Conservation (phyloP, 2,888 invertebrate species). For the Tenthredo distinguenda region DNA sequence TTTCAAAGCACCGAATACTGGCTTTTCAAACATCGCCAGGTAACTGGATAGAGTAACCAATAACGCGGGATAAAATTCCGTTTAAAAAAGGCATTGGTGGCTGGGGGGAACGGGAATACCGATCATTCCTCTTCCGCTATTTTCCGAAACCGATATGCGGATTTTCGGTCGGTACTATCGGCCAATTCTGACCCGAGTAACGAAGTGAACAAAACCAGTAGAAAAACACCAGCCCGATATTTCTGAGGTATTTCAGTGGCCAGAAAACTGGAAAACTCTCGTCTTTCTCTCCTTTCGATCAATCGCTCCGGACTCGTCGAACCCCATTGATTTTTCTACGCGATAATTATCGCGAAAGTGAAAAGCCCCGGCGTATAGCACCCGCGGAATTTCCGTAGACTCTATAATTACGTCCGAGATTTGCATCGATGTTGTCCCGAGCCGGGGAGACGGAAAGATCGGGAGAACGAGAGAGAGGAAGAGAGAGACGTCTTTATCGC, state of each 20-base stretch:
- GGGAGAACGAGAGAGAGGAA: not conserved
- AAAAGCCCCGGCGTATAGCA: not conserved
- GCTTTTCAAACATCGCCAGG: not conserved
- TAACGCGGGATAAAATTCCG: not conserved
- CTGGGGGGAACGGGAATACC: not conserved
- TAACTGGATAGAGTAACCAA: not conserved
- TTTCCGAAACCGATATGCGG: not conserved
- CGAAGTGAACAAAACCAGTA: not conserved
- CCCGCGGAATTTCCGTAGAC: not conserved
- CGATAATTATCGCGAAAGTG: not conserved
- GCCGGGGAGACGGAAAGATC: not conserved
- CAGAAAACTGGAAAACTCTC: not conserved
- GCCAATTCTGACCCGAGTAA: not conserved
- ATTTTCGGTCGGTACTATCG: not conserved
- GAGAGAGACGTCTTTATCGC: conserved; percentile 30
- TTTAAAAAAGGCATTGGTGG: not conserved
- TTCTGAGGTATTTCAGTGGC: not conserved
- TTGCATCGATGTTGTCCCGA: not conserved
- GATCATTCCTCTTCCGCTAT: not conserved
- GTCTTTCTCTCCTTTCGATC: not conserved
- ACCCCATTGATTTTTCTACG: not conserved
- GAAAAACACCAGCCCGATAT: not conserved
- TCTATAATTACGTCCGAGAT: conserved; percentile 2
- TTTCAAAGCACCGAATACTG: not conserved
- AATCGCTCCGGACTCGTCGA: not conserved